Evolutionary conservation across 2,888 invertebrate genomes (phyloP), one percentile per base, ranked within the genome.

Genomic region (Seladonia tumulorum): DNA sequence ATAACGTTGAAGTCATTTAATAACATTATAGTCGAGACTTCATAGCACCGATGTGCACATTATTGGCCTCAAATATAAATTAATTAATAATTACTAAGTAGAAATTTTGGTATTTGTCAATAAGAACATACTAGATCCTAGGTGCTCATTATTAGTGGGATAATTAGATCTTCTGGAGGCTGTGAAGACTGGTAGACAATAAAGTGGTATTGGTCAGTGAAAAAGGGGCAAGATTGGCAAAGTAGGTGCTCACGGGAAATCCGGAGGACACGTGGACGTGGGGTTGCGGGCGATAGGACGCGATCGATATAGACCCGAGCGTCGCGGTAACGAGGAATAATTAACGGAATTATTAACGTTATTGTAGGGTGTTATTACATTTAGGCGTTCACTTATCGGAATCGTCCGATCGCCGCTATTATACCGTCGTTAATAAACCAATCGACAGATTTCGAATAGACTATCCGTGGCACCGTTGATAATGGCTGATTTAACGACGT

Each of bases 291-390:
- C 78, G 86, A 76, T 53, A 25, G 22, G 42, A 39, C 47, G 71
- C 86, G 73, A 82, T 86, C 78, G 76, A 76, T 78, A 78, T 76
- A 49, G 18, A 25, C 35, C 49, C 35, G 29, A 42, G 57, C 39
- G n/a, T 72, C 72, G 70, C 70, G 63, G 66, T 81, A 83, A 82
- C 83, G 75, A 79, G 80, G 73, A 83, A 84, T 79, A 82, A 90
- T 90, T 88, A 88, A 85, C 76, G 79, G 79, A 82, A 66, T 88
- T 82, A 83, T 89, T 86, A 89, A 89, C 83, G 72, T 90, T 81
- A 86, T 79, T 82, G 73, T 49, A 79, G 57, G 73, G 78, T 86
- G 83, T 90, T 80, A 90, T 88, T 80, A 80, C 79, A 80, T 88
- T 90, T 81, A 81, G 79, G 68, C 66, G 71, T 57, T 73, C 83